phyloP scores from a whole-genome alignment of 2,113 vertebrate species.

The Perognathus longimembris region DNA sequence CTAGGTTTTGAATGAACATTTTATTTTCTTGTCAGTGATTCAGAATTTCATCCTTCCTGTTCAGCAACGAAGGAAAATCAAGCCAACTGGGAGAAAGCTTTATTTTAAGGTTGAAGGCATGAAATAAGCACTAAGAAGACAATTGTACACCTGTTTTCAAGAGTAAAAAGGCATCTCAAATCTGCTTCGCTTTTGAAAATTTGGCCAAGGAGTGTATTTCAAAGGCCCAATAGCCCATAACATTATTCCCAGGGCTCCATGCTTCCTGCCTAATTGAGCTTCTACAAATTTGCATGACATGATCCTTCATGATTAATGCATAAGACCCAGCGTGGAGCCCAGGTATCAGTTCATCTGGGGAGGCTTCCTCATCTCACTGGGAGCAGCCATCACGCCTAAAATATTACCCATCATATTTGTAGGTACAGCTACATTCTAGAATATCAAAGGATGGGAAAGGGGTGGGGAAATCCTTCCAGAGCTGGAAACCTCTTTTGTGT shows the following conservation, averaged over 20 bases:
- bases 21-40: slow-evolving; percentile 86
- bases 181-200: slow-evolving; percentile 85
- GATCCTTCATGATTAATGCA: slow-evolving; percentile 87
- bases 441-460: slow-evolving; percentile 65
- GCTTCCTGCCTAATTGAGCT: slow-evolving; percentile 84
- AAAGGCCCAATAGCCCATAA: slow-evolving; percentile 84
- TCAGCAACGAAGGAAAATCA: slow-evolving; percentile 80
- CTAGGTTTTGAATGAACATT: slow-evolving; percentile 81
- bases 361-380: slow-evolving; percentile 56
- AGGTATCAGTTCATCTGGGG: slow-evolving; percentile 75
- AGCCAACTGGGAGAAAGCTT: slow-evolving; percentile 82
- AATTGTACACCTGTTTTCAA: slow-evolving; percentile 85
- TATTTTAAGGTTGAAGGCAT: slow-evolving; percentile 84
- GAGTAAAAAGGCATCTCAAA: slow-evolving; percentile 83
- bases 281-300: slow-evolving; percentile 85
- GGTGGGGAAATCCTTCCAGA: slow-evolving; percentile 50
- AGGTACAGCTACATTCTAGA: slow-evolving; percentile 47
- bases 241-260: slow-evolving; percentile 83
- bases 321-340: slow-evolving; percentile 81
- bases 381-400: slow-evolving; percentile 76
- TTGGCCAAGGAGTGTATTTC: slow-evolving; percentile 84
- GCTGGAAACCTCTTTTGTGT: slow-evolving; percentile 51
- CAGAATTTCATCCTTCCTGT: slow-evolving; percentile 81
- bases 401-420: slow-evolving; percentile 64
- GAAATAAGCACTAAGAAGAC: slow-evolving; percentile 83